phyloP scores from a whole-genome alignment of 2,113 vertebrate species.

The Tachuris rubrigastra region DNA sequence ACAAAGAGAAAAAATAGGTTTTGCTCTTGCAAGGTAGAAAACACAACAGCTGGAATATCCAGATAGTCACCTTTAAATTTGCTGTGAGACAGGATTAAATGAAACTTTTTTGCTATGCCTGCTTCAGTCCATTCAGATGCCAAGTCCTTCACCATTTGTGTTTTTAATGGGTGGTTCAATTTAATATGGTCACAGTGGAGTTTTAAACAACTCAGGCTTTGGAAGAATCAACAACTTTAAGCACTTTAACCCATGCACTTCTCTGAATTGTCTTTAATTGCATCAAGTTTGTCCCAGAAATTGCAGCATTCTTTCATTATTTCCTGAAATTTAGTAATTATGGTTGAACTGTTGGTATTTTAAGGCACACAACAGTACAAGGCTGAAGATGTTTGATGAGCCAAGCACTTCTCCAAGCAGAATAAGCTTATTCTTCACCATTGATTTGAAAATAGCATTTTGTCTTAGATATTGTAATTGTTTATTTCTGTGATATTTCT shows the following conservation, averaged over 20 bases:
- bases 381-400: background rate
- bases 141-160: background rate
- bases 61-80: background rate
- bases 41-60: background rate
- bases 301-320: background rate
- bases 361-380: background rate
- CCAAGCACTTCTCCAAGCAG: background rate
- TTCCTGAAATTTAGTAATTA: conserved; percentile 25
- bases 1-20: background rate
- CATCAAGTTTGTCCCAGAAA: background rate
- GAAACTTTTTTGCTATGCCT: background rate
- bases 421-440: background rate
- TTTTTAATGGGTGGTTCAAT: background rate
- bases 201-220: background rate
- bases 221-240: background rate
- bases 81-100: background rate
- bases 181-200: background rate
- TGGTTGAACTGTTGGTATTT: background rate
- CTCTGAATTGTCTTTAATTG: background rate
- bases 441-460: background rate
- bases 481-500: background rate
- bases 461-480: background rate
- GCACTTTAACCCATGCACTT: background rate
- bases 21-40: background rate
- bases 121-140: background rate